phyloP scores from a whole-genome alignment of 2,797 vertebrate genomes.

The Iguana delicatissima region DNA sequence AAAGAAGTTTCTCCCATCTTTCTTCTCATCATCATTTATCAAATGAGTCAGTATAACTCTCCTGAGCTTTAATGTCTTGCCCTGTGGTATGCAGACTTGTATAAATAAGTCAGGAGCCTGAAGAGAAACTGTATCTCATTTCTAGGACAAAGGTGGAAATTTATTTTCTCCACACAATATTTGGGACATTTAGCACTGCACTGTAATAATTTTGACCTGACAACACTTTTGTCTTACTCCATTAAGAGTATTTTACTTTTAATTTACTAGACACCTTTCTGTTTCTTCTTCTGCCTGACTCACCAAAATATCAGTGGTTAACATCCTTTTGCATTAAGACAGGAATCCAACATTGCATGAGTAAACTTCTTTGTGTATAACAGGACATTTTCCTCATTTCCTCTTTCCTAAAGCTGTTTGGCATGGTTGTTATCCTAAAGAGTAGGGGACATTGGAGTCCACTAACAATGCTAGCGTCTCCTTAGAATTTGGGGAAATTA shows the following conservation, averaged over 20 bases:
- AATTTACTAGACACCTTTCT: not conserved
- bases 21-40: constrained; percentile 15
- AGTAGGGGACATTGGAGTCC: too few species aligned
- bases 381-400: too few species aligned
- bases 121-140: rapidly evolving
- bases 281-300: too few species aligned
- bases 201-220: constrained; percentile 8
- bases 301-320: not conserved
- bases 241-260: not conserved
- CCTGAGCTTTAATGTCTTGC: not conserved
- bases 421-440: too few species aligned
- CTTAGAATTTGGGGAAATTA: too few species aligned
- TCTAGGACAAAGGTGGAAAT: not conserved
- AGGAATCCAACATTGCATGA: too few species aligned
- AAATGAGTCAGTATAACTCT: not conserved
- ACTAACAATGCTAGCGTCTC: too few species aligned
- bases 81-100: not conserved
- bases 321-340: not conserved
- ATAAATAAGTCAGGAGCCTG: constrained; percentile 7
- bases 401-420: too few species aligned
- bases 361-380: too few species aligned
- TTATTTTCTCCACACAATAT: constrained; percentile 4
- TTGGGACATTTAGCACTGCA: not conserved
- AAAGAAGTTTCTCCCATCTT: not conserved
- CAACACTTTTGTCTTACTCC: constrained; percentile 11